Percentiles rank a stretch among this genome's conserved stretches.
Evolutionary conservation across 2,113 vertebrate species (phyloP).

Genomic region (Morone saxatilis): DNA sequence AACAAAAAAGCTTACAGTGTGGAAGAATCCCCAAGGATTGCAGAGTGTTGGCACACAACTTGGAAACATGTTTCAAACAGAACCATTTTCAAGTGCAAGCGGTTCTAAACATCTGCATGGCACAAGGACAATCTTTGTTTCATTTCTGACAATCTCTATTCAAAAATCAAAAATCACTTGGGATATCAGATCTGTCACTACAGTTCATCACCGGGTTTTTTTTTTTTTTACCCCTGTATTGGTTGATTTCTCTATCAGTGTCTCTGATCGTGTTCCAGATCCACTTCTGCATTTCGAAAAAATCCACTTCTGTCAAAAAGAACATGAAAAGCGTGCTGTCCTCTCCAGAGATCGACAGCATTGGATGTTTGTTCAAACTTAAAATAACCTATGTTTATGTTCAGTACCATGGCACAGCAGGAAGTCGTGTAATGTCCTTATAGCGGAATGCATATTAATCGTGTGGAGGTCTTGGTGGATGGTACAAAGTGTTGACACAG

Average conservation of each 20-base stretch:
- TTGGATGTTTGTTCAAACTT: constrained; percentile 53
- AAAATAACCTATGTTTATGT: constrained; percentile 40
- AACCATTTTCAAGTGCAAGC: constrained; percentile 2
- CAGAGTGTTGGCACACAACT: constrained; percentile 23
- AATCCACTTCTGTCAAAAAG: constrained; percentile 42
- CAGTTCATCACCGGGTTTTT: constrained; percentile 4
- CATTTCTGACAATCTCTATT: constrained; percentile 22
- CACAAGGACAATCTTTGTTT: constrained; percentile 2
- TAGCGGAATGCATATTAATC: not conserved
- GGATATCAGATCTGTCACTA: constrained; percentile 25
- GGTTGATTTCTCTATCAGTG: constrained; percentile 34
- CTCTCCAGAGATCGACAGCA: constrained; percentile 36
- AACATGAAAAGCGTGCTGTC: constrained; percentile 52
- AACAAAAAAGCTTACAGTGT: constrained; percentile 14
- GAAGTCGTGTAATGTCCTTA: not conserved
- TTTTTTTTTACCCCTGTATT: not conserved
- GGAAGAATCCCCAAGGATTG: constrained; percentile 17
- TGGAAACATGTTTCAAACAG: constrained; percentile 21
- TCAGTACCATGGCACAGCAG: not conserved
- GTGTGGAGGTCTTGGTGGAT: not conserved
- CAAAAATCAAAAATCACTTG: constrained; percentile 6
- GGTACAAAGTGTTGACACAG: not conserved
- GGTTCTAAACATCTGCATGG: constrained; percentile 5
- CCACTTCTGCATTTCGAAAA: constrained; percentile 47
- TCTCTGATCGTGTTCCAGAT: constrained; percentile 58